Percentiles rank a stretch among this genome's conserved stretches.
Conservation (phyloP, 2,113 vertebrate genomes). For the Vicugna pacos region DNA sequence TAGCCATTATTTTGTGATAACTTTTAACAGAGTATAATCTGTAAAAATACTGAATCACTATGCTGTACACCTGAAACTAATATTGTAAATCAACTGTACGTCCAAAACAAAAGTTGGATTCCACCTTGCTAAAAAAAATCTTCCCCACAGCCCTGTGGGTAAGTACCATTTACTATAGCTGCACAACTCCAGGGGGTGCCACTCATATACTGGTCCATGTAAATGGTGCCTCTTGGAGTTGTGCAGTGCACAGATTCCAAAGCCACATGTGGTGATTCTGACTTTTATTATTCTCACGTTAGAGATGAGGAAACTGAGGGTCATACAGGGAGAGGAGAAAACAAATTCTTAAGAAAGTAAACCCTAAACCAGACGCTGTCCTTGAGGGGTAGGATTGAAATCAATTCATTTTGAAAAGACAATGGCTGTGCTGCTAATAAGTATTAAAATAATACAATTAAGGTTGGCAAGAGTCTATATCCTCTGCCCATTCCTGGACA, state of each 20-base stretch:
- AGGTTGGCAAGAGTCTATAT: neutral
- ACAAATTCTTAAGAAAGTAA: neutral
- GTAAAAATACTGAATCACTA: neutral
- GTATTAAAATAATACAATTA: neutral
- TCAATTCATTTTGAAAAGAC: neutral
- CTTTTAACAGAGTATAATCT: neutral
- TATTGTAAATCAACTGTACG: neutral
- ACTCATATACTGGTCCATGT: neutral
- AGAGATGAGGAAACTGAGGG: neutral
- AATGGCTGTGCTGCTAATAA: neutral
- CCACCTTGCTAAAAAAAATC: neutral
- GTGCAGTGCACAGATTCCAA: neutral
- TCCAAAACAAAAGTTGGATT: neutral
- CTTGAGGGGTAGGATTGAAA: neutral
- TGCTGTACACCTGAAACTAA: neutral
- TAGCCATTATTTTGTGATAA: neutral
- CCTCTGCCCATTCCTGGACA: neutral
- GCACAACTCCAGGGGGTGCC: neutral
- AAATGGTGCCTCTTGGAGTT: neutral
- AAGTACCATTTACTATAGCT: neutral
- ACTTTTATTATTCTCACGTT: neutral
- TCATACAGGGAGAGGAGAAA: neutral
- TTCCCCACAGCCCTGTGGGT: neutral
- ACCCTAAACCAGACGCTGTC: neutral
- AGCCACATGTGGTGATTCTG: too few relatives aligned